A percentile compares a stretch with the other conserved stretches of the same genome.
Evolutionary conservation across 2,888 invertebrate species (phyloP).

Genomic region (Omphaloscelis lunosa): DNA sequence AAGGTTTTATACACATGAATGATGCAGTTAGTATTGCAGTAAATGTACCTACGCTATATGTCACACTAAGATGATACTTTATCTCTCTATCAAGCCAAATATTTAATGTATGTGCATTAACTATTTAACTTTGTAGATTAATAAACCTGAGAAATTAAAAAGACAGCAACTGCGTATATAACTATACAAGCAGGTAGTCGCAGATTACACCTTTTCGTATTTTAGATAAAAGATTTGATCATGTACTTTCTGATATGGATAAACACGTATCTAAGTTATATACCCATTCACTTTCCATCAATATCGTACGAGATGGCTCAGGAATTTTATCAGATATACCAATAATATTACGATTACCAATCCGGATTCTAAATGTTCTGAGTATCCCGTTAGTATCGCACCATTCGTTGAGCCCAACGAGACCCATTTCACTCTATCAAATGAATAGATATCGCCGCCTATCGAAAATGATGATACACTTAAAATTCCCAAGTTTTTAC

Average conservation of each 20-base stretch:
- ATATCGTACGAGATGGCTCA: constrained; percentile 24
- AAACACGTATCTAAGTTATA: constrained; percentile 22
- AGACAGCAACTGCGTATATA: neutral
- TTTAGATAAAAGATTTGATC: constrained; percentile 14
- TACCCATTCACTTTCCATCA: constrained; percentile 43
- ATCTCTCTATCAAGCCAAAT: too few species aligned
- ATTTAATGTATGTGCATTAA: too few species aligned
- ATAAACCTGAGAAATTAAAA: neutral
- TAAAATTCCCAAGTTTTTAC: constrained; percentile 50
- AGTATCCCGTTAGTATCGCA: constrained; percentile 46
- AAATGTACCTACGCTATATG: neutral
- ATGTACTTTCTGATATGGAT: constrained; percentile 15
- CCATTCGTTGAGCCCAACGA: constrained; percentile 28
- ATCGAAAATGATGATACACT: constrained; percentile 47
- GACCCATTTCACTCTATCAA: constrained; percentile 35
- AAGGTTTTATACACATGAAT: neutral
- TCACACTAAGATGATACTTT: too few species aligned
- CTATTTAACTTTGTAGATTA: too few species aligned
- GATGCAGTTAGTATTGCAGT: neutral
- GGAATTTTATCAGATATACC: constrained; percentile 54
- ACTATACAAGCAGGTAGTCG: neutral
- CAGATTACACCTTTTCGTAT: neutral
- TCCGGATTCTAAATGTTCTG: constrained; percentile 54
- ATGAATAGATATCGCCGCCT: constrained; percentile 39
- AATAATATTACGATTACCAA: constrained; percentile 57